Percentiles rank a stretch among this genome's conserved stretches.
phyloP scores from a whole-genome alignment of 1,140 invertebrate species.

The Leptopilina clavipes region DNA sequence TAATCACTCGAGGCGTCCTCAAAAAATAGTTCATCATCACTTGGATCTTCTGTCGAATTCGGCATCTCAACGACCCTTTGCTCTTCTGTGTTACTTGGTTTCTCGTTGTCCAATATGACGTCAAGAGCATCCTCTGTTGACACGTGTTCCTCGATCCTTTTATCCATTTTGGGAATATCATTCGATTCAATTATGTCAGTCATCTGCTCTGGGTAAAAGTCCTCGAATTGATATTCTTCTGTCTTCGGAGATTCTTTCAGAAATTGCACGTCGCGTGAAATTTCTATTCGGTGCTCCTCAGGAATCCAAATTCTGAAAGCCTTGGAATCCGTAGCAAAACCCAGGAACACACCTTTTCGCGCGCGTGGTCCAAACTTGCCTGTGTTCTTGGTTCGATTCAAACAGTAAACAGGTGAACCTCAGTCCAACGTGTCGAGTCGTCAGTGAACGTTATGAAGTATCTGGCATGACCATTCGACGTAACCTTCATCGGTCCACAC shows the following conservation, averaged over 20 bases:
- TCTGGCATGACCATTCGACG: conserved; percentile 35
- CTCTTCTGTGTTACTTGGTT: neutral
- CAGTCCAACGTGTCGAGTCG: conserved; percentile 38
- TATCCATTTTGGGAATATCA: neutral
- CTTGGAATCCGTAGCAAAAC: conserved; percentile 34
- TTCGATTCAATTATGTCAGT: neutral
- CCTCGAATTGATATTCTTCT: neutral
- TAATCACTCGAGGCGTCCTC: neutral
- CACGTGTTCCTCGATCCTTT: neutral
- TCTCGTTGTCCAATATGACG: neutral
- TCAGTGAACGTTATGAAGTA: conserved; percentile 40
- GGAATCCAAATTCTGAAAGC: conserved; percentile 4
- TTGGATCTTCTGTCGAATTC: neutral
- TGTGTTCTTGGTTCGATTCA: conserved; percentile 38
- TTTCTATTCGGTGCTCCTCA: conserved; percentile 41
- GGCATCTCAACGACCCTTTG: neutral
- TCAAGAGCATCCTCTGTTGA: neutral
- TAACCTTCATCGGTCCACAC: conserved; percentile 30
- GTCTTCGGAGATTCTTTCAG: neutral
- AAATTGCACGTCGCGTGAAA: conserved; percentile 53
- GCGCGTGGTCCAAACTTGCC: conserved; percentile 51
- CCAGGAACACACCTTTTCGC: conserved; percentile 49
- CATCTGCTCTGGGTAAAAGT: neutral
- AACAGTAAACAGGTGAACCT: conserved; percentile 43
- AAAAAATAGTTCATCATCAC: neutral